These are phyloP conservation scores for Siniperca knerii DNA, from an alignment of 2,113 vertebrate species.

Conservation along the genomic window DNA sequence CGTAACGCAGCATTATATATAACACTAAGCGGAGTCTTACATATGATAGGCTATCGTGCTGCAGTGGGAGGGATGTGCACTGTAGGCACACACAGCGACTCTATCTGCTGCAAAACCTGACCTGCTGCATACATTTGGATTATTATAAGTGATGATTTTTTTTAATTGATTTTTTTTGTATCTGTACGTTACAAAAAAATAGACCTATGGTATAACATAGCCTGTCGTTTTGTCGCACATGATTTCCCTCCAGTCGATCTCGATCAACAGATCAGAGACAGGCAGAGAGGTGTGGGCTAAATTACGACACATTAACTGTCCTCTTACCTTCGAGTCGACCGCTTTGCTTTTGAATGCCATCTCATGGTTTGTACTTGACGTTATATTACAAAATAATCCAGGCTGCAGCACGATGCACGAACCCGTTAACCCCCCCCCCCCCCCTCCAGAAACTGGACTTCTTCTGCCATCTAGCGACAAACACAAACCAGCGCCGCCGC, in stretches of 20 bases:
- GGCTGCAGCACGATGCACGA: conserved; percentile 42
- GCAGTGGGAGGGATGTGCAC: conserved; percentile 32
- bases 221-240: neutral
- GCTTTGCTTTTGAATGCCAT: conserved; percentile 83
- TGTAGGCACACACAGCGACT: neutral
- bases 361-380: conserved; percentile 64
- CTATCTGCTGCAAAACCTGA: neutral
- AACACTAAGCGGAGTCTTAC: neutral
- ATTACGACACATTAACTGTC: neutral
- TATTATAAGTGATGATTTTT: neutral
- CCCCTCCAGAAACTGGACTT: conserved; percentile 16
- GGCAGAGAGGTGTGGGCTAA: neutral
- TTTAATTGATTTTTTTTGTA: too few species aligned
- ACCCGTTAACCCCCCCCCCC: conserved; percentile 61
- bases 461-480: conserved; percentile 70
- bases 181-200: neutral
- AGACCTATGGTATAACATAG: neutral
- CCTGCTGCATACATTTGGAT: neutral
- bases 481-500: conserved; percentile 4
- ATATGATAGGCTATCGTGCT: neutral
- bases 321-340: conserved; percentile 82
- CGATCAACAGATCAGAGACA: neutral
- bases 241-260: conserved; percentile 15
- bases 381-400: conserved; percentile 42
- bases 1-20: neutral